These are phyloP conservation scores for Agrochola lychnidis DNA, from an alignment of 2,888 invertebrate species.

Conservation along the genomic window DNA sequence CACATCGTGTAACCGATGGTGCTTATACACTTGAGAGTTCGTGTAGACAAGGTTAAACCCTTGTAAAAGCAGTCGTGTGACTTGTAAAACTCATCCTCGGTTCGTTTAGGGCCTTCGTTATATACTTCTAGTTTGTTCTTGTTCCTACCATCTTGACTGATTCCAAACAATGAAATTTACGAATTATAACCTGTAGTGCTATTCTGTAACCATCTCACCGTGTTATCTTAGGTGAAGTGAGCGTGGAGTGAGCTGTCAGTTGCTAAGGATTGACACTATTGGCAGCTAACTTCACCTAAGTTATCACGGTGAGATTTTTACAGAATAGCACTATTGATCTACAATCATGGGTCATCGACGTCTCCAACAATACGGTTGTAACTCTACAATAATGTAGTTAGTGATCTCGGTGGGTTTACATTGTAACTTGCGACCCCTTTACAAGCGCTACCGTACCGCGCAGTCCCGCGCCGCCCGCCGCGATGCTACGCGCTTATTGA, in stretches of 20 bases:
- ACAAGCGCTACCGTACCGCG: not conserved
- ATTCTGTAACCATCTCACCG: no score
- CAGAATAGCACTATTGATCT: no score
- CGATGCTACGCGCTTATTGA: conserved; percentile 44
- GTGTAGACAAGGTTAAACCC: not conserved
- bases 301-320: no score
- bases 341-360: not conserved
- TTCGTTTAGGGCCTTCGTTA: not conserved
- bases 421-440: conserved; percentile 21
- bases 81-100: not conserved
- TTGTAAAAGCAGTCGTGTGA: not conserved
- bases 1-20: not conserved
- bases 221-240: no score
- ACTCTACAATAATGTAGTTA: conserved; percentile 32
- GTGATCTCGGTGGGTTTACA: conserved; percentile 23
- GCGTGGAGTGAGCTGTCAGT: no score
- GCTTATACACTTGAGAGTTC: not conserved
- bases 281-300: no score
- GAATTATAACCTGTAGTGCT: not conserved
- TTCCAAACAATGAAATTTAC: not conserved
- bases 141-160: not conserved
- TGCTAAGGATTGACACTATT: no score
- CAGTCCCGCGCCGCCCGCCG: not conserved
- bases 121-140: not conserved
- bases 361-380: not conserved